Conservation (phyloP, 2,888 invertebrate species). For the Sesamia inferens region DNA sequence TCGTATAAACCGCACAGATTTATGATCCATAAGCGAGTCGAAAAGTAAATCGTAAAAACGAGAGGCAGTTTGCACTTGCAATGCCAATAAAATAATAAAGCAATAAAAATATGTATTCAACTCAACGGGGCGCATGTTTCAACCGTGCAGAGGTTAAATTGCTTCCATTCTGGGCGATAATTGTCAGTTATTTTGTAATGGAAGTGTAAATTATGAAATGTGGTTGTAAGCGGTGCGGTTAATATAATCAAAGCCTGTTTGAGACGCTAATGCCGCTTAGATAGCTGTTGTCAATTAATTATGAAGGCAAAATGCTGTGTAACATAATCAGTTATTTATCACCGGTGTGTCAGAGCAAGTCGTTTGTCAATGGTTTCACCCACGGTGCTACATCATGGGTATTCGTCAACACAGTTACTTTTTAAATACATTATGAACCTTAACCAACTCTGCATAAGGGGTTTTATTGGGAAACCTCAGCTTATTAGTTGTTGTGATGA, state of each 20-base stretch:
- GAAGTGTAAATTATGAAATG: conserved; percentile 74
- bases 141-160: conserved; percentile 76
- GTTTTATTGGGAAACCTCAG: conserved; percentile 69
- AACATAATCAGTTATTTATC: conserved; percentile 90
- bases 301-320: conserved; percentile 87
- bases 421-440: conserved; percentile 75
- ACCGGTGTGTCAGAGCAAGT: conserved; percentile 85
- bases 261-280: conserved; percentile 76
- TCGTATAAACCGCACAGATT: conserved; percentile 80
- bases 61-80: conserved; percentile 82
- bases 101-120: conserved; percentile 80
- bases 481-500: conserved; percentile 84
- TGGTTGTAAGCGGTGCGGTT: conserved; percentile 70
- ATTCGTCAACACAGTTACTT: conserved; percentile 79
- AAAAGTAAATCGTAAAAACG: conserved; percentile 85
- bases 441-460: conserved; percentile 72
- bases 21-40: conserved; percentile 78
- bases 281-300: conserved; percentile 87
- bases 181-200: conserved; percentile 76
- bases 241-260: conserved; percentile 73
- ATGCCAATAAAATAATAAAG: conserved; percentile 86
- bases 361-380: conserved; percentile 89
- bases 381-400: conserved; percentile 82
- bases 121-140: conserved; percentile 78
- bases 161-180: conserved; percentile 76